Evolutionary conservation across 2,888 invertebrate species (phyloP), one percentile per base, ranked within the genome.

Genomic region (Cecidostiba fungosa): DNA sequence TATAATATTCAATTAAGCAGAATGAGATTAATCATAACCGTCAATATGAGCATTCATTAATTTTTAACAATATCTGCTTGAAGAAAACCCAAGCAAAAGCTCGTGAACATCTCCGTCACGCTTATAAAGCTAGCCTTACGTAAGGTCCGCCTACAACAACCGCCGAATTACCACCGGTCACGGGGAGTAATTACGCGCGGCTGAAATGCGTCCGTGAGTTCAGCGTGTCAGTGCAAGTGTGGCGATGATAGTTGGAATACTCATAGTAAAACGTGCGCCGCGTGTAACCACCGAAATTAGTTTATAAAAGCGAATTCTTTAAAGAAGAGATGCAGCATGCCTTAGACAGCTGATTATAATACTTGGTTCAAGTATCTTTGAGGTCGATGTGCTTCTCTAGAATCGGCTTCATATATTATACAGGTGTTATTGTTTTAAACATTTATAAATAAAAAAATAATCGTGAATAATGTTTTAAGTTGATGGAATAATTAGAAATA

Each of bases 131-230:
- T n/a, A 16, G 1, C 16, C n/a, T n/a, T 6, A 72, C 4, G 23
- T 43, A 10, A 12, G 14, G 8, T 26, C 12, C 39, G 39, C 6
- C 43, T 54, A 12, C n/a, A 6, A 23, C 47, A 29, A 14, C 19
- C 26, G 29, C 47, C 43, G 36, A 77, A 66, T 78, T 78, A 43
- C 8, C 26, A 16, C 62, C 0, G 14, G 43, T 3, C 26, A n/a
- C 23, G 23, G 36, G 77, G 66, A 47, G 47, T 23, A 79, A 79
- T 79, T 79, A 70, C 79, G 70, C 26, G 50, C 43, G n/a, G 54
- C 47, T 50, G 79, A 47, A 70, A 32, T 36, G 70, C 26, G 32
- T 43, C 19, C 19, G 10, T 32, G 47, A 79, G 70, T 79, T 79
- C 54, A 79, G 50, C 66, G 32, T 79, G 70, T 79, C 69, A 79